Evolutionary conservation across 2,888 invertebrate genomes (phyloP).

Genomic region (Gryllus longicercus): DNA sequence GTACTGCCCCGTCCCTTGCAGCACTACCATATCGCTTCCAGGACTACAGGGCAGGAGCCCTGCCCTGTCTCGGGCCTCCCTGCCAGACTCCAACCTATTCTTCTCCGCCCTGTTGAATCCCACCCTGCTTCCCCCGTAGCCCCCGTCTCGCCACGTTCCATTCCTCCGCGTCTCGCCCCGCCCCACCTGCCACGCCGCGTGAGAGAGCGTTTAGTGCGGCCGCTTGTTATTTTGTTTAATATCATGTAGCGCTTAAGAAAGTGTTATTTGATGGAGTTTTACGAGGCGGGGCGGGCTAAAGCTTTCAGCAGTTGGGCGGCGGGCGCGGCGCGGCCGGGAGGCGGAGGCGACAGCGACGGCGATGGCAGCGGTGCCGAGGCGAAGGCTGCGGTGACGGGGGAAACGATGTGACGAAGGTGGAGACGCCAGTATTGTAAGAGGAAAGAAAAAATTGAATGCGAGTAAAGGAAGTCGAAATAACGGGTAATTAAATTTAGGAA

Average conservation of each 20-base stretch:
- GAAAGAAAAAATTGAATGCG: neutral
- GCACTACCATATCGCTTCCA: no score
- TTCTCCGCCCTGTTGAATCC: no score
- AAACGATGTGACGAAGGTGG: neutral
- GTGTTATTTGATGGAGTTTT: constrained; percentile 10
- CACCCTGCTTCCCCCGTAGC: no score
- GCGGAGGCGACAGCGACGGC: neutral
- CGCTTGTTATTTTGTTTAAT: constrained; percentile 17
- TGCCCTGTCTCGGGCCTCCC: no score
- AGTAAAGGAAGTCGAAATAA: neutral
- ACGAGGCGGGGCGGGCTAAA: neutral
- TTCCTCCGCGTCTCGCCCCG: neutral
- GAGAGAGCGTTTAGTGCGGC: constrained; percentile 4
- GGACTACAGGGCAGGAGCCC: no score
- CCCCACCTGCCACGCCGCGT: neutral
- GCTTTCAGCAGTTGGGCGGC: neutral
- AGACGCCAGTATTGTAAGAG: neutral
- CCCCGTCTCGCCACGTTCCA: no score
- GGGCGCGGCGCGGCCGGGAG: neutral
- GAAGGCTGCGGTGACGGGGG: neutral
- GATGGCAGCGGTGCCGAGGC: neutral
- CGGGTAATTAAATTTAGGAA: neutral
- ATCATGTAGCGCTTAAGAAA: constrained; percentile 17
- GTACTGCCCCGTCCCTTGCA: no score
- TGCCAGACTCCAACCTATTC: no score